phyloP scores from a whole-genome alignment of 1,140 invertebrate genomes.

The Drosophila kikkawai region DNA sequence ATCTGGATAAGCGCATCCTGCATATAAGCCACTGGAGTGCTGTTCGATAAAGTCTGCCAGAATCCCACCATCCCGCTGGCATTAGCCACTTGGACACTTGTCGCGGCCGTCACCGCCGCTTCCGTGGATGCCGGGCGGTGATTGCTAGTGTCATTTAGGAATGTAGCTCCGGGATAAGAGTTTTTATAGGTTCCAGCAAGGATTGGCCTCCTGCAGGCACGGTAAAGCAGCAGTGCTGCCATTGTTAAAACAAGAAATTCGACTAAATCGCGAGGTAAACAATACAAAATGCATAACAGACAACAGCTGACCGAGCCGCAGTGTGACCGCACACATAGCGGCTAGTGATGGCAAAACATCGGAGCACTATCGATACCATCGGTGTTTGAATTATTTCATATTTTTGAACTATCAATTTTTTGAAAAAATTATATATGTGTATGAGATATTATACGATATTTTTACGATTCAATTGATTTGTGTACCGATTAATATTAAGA shows the following conservation, averaged over 20 bases:
- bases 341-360: background rate
- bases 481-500: too few species aligned
- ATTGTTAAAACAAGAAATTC: conserved; percentile 13
- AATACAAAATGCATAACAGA: conserved; percentile 12
- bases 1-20: conserved; percentile 89
- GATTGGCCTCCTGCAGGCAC: conserved; percentile 22
- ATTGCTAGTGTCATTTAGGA: conserved; percentile 8
- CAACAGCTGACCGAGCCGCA: conserved; percentile 18
- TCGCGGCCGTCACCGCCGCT: conserved; percentile 19
- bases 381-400: too few species aligned
- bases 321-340: background rate
- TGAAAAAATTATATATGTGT: too few species aligned
- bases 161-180: conserved; percentile 9
- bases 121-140: conserved; percentile 65
- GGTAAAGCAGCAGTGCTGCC: conserved; percentile 37
- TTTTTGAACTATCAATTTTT: too few species aligned
- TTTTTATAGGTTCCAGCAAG: conserved; percentile 10
- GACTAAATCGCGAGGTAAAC: conserved; percentile 8
- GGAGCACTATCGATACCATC: too few species aligned
- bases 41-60: conserved; percentile 87
- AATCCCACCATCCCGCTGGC: conserved; percentile 61
- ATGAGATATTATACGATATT: too few species aligned
- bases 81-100: conserved; percentile 39
- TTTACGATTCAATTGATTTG: too few species aligned
- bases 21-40: conserved; percentile 87